Base-by-base conservation (phyloP, 2,797 vertebrate genomes). In the Sebastes minor region DNA sequence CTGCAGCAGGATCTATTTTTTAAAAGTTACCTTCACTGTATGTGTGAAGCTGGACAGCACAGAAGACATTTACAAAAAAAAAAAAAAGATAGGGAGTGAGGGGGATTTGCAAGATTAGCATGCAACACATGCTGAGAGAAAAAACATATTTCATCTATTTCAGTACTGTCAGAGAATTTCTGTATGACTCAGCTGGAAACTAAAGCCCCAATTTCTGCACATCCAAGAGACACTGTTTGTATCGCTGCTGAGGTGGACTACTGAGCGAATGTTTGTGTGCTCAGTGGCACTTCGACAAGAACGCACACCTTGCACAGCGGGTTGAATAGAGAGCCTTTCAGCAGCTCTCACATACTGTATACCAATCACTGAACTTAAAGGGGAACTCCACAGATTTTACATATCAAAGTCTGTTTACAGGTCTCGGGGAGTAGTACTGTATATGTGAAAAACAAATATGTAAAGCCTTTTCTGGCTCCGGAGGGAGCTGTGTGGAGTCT, bases 141-240 rank as follows among this genome's bases (percentile, higher is more conserved):
- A 72, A 28, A 78, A 16, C 74, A 61, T 53, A 83, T 82, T 78
- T 84, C 53, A 83, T 71, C 67, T 81, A 30, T 74, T 81, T 75
- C 59, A 77, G 49, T 57, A 4, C 72, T n/a, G 78, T 71, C 72
- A 55, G 64, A 84, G 52, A 30, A 71, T 71, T 76, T 76, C 25
- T 64, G 57, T 33, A 22, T 68, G 77, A 74, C 76, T 87, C 81
- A 84, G 81, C 78, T 76, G 61, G 74, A 86, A 82, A 80, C 76
- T 64, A 81, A 88, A 79, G 71, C 61, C 71, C 55, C 53, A 46
- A 52, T 74, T 80, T 77, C 66, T 79, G 83, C 70, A 86, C 55
- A 83, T 81, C 53, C 27, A 68, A 77, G 77, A 69, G 76, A 65
- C 22, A 22, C 16, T 33, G 65, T 35, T 56, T 77, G 79, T 67